Evolutionary conservation across 35 echinoderm and acorn worm genomes (phyloP).

Genomic region (Lytechinus variegatus): DNA sequence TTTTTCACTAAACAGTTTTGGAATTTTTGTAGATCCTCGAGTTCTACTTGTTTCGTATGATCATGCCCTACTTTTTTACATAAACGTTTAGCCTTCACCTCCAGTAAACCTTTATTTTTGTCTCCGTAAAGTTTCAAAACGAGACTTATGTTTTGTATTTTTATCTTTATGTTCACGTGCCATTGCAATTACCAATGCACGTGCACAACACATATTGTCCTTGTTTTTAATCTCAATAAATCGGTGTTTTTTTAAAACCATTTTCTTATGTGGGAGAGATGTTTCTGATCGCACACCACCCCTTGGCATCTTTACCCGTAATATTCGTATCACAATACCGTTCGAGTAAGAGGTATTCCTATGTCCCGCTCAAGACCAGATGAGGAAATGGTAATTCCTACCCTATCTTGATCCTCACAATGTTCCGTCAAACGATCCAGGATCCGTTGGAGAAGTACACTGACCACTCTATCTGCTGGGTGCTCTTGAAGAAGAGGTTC

Average conservation of each 20-base stretch:
- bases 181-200: not conserved
- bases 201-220: constrained; percentile 27
- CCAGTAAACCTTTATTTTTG: not conserved
- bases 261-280: not conserved
- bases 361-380: not conserved
- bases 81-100: not conserved
- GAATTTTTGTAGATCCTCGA: constrained; percentile 15
- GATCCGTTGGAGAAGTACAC: not conserved
- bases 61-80: not conserved
- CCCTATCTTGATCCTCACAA: not conserved
- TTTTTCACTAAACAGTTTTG: too few relatives aligned
- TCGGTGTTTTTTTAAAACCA: not conserved
- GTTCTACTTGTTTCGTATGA: not conserved
- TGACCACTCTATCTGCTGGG: not conserved
- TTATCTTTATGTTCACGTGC: not conserved
- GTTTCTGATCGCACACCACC: not conserved
- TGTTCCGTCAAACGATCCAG: not conserved
- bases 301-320: not conserved
- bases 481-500: not conserved
- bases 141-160: not conserved
- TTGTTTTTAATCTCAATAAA: not conserved
- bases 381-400: not conserved
- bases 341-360: not conserved
- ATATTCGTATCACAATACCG: not conserved
- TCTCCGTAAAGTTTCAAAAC: not conserved